Conservation (phyloP, 53 echinoderm and acorn worm genomes). For the Hippasteria phrygiana region DNA sequence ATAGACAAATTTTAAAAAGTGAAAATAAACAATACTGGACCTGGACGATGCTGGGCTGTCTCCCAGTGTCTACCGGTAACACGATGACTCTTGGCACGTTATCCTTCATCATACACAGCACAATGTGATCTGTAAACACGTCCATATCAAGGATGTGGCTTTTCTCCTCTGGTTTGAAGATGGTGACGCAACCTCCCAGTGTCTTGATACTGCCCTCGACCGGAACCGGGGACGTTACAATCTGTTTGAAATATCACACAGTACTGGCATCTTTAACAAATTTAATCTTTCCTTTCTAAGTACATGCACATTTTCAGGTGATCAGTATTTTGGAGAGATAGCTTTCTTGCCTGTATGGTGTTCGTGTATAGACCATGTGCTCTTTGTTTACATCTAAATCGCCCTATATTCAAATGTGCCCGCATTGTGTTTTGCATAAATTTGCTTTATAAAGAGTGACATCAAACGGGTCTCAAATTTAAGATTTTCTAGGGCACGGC, state of each 20-base stretch:
- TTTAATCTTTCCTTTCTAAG: too few species aligned
- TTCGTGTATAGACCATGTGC: too few species aligned
- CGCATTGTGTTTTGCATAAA: too few species aligned
- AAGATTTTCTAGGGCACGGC: too few species aligned
- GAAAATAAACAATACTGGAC: not conserved
- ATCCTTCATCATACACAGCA: slow-evolving; percentile 34
- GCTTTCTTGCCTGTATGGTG: too few species aligned
- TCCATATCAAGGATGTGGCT: slow-evolving; percentile 72
- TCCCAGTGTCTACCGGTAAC: not conserved
- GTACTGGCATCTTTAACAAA: not conserved
- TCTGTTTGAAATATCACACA: not conserved
- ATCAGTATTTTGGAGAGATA: too few species aligned
- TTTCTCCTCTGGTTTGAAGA: slow-evolving; percentile 14
- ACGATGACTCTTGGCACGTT: slow-evolving; percentile 40
- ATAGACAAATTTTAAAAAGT: too few species aligned
- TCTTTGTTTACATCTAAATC: too few species aligned
- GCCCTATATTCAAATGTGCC: too few species aligned
- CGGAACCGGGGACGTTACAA: slow-evolving; percentile 6
- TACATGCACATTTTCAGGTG: too few species aligned
- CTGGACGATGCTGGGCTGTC: slow-evolving; percentile 11
- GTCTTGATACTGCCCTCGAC: not conserved
- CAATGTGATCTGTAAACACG: slow-evolving; percentile 61
- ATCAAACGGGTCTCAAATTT: too few species aligned
- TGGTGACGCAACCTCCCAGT: not conserved
- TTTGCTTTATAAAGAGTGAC: too few species aligned